phyloP scores from a whole-genome alignment of 2,113 vertebrate genomes.

The Semnornis frantzii region DNA sequence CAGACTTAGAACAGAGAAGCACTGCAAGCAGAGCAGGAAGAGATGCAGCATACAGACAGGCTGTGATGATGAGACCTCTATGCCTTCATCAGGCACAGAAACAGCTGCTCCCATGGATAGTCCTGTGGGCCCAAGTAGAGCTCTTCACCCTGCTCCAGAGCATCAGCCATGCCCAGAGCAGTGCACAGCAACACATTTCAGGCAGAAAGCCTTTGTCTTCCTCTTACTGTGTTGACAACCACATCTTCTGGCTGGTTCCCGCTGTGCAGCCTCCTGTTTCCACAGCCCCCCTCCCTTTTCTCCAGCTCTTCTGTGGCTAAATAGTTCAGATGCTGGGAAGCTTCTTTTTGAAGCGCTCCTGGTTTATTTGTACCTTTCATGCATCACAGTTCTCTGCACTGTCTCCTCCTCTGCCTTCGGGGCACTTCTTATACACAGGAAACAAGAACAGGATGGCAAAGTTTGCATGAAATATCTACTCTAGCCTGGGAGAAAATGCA shows the following conservation, averaged over 20 bases:
- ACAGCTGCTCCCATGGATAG: too few species aligned
- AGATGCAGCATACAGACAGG: too few species aligned
- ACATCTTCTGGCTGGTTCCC: background rate
- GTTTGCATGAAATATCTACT: conserved; percentile 34
- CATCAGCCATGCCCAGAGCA: too few species aligned
- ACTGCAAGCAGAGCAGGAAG: too few species aligned
- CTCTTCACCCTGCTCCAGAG: too few species aligned
- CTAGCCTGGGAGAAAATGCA: background rate
- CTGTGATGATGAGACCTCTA: too few species aligned
- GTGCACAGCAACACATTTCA: too few species aligned
- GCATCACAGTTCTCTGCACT: background rate
- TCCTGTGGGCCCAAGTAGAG: too few species aligned
- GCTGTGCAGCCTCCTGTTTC: background rate
- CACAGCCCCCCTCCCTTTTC: background rate
- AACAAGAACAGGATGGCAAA: conserved; percentile 21
- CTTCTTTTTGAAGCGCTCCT: background rate
- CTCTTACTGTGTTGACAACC: too few species aligned
- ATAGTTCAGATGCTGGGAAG: background rate
- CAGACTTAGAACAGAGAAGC: too few species aligned
- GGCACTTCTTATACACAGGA: background rate
- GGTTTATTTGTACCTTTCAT: background rate
- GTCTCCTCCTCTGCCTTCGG: background rate
- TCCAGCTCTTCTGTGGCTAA: background rate
- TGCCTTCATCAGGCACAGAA: too few species aligned
- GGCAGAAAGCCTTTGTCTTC: too few species aligned